Conservation (phyloP, 2,888 invertebrate species). For the Agonum fuliginosum region DNA sequence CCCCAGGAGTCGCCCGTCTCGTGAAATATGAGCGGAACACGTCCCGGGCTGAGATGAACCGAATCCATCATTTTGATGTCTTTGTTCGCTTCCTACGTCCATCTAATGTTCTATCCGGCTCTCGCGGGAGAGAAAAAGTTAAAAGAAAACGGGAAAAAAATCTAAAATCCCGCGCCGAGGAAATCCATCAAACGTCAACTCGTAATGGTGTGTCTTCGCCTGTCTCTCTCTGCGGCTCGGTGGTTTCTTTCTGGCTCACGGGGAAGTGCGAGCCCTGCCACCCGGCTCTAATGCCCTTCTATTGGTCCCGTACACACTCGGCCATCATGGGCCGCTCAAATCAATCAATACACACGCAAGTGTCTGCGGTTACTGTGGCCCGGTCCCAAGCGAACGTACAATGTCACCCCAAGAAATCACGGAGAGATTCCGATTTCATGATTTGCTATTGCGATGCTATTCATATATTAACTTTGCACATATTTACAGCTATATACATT, state of each 20-base stretch:
- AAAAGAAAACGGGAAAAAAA: conserved; percentile 69
- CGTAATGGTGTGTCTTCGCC: conserved; percentile 70
- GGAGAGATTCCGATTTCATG: no score
- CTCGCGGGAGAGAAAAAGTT: conserved; percentile 67
- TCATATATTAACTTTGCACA: no score
- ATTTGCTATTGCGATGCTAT: no score
- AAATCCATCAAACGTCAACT: conserved; percentile 72
- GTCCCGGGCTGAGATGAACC: conserved; percentile 74
- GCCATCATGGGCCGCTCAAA: conserved; percentile 58
- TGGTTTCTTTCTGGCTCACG: conserved; percentile 1
- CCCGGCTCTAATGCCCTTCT: conserved; percentile 46
- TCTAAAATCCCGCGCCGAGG: conserved; percentile 70
- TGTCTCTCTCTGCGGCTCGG: conserved; percentile 54
- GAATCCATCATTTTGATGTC: conserved; percentile 75
- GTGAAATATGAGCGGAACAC: conserved; percentile 75
- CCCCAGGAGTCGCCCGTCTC: conserved; percentile 65
- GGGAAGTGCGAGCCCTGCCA: conserved; percentile 7
- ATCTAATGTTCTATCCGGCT: conserved; percentile 63
- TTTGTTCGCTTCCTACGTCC: conserved; percentile 72
- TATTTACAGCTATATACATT: no score
- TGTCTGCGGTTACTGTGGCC: conserved; percentile 36
- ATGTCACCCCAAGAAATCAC: no score
- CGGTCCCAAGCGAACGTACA: no score
- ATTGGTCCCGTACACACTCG: conserved; percentile 57
- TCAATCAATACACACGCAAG: conserved; percentile 58